These are phyloP conservation scores for Coranthus polyacanthus DNA, from an alignment of 2,797 vertebrate species.

Conservation along the genomic window DNA sequence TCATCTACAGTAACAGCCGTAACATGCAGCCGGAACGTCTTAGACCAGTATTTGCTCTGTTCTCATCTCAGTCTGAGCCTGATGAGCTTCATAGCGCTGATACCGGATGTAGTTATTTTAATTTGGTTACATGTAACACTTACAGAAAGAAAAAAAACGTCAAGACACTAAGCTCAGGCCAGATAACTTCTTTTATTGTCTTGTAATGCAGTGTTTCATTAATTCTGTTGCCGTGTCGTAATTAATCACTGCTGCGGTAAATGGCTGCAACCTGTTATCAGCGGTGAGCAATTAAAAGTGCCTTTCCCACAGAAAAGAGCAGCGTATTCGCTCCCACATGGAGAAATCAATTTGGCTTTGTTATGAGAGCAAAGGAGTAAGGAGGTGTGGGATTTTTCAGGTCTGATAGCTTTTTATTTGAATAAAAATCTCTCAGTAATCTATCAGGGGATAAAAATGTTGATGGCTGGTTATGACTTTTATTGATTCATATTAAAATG, in stretches of 20 bases:
- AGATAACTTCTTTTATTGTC: conserved; percentile 23
- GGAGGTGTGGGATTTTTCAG: conserved; percentile 20
- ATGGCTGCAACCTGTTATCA: conserved; percentile 53
- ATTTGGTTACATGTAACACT: conserved; percentile 9
- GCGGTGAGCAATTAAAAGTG: conserved; percentile 54
- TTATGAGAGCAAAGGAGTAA: conserved; percentile 17
- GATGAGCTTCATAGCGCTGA: background rate
- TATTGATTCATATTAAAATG: background rate
- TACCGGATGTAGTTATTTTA: background rate
- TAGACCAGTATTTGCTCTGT: no score
- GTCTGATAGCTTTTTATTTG: conserved; percentile 1
- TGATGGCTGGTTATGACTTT: background rate
- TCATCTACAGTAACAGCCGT: no score
- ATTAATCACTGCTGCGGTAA: conserved; percentile 73
- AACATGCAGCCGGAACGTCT: no score
- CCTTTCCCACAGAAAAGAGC: conserved; percentile 48
- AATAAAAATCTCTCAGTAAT: conserved; percentile 18
- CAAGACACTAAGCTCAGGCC: conserved; percentile 7
- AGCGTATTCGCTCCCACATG: conserved; percentile 30
- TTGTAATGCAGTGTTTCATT: conserved; percentile 60
- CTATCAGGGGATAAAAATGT: background rate
- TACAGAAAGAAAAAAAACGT: background rate
- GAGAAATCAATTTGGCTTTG: conserved; percentile 58
- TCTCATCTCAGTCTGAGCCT: background rate
- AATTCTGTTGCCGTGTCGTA: conserved; percentile 49